Percentiles rank a stretch among this genome's conserved stretches.
phyloP scores from a whole-genome alignment of 1,140 invertebrate species.

The Dufourea novaeangliae region DNA sequence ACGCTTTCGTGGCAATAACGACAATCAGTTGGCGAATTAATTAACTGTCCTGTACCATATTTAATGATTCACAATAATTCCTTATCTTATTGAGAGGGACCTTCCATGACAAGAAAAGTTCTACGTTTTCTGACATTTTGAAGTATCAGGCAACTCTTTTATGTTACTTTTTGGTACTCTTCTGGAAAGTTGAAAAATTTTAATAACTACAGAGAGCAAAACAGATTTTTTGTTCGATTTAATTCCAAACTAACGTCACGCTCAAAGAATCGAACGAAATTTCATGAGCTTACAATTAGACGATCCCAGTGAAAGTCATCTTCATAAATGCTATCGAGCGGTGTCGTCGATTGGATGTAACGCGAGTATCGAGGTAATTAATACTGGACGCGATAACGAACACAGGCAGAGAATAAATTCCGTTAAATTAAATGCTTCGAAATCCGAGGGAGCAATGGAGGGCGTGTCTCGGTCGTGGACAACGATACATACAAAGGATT shows the following conservation, averaged over 20 bases:
- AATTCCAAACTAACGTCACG: too few relatives aligned
- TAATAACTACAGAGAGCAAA: too few relatives aligned
- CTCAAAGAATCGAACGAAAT: background rate
- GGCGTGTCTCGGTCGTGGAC: background rate
- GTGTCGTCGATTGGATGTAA: background rate
- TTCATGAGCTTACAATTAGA: background rate
- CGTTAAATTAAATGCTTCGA: background rate
- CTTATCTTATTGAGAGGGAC: background rate
- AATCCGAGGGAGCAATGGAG: background rate
- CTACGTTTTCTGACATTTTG: too few relatives aligned
- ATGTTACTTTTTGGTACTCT: too few relatives aligned
- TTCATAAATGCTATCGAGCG: background rate
- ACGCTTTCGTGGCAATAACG: background rate
- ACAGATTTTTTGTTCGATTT: too few relatives aligned
- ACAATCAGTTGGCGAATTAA: background rate
- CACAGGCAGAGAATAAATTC: background rate
- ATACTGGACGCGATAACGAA: background rate
- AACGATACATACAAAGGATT: constrained; percentile 30
- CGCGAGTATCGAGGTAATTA: background rate
- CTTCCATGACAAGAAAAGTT: too few relatives aligned
- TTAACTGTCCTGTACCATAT: background rate
- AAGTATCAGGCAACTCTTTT: too few relatives aligned
- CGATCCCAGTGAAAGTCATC: background rate
- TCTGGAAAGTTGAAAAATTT: too few relatives aligned
- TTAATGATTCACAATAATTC: background rate